Percentiles rank a stretch among this genome's conserved stretches.
phyloP scores from a whole-genome alignment of 92 coral and sea anemone genomes.

The Siderastrea radians region DNA sequence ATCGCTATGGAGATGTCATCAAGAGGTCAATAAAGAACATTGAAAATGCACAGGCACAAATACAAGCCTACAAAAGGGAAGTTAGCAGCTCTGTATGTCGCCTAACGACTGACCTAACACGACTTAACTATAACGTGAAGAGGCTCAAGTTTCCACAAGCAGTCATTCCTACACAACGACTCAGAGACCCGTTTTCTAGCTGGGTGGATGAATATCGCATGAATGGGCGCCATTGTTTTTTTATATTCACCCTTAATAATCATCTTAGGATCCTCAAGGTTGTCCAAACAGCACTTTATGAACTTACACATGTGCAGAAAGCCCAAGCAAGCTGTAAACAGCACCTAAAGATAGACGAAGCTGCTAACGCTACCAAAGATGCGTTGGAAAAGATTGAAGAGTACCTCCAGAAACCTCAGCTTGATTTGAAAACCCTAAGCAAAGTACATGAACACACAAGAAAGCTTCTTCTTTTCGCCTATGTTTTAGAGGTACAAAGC shows the following conservation, averaged over 20 bases:
- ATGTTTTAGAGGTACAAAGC: slow-evolving; percentile 11
- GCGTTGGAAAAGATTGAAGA: slow-evolving; percentile 9
- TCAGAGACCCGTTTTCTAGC: background rate
- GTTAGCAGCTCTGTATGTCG: background rate
- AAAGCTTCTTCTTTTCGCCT: slow-evolving; percentile 8
- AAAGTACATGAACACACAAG: slow-evolving; percentile 1
- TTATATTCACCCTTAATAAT: background rate
- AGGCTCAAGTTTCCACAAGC: background rate
- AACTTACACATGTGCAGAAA: background rate
- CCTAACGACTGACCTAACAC: too few relatives aligned
- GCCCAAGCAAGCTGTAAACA: background rate
- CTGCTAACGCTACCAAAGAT: background rate
- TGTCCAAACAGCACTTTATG: background rate
- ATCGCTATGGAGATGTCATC: slow-evolving; percentile 62
- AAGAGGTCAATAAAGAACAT: slow-evolving; percentile 46
- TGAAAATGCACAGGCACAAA: slow-evolving; percentile 13
- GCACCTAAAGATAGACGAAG: background rate
- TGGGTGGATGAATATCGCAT: background rate
- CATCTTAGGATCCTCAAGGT: background rate
- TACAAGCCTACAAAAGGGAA: background rate
- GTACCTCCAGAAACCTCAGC: slow-evolving; percentile 25
- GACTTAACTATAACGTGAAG: too few relatives aligned
- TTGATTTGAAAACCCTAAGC: slow-evolving; percentile 3
- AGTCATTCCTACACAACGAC: background rate
- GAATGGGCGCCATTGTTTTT: background rate